phyloP scores from a whole-genome alignment of 2,113 vertebrate genomes.

The Podiceps cristatus region DNA sequence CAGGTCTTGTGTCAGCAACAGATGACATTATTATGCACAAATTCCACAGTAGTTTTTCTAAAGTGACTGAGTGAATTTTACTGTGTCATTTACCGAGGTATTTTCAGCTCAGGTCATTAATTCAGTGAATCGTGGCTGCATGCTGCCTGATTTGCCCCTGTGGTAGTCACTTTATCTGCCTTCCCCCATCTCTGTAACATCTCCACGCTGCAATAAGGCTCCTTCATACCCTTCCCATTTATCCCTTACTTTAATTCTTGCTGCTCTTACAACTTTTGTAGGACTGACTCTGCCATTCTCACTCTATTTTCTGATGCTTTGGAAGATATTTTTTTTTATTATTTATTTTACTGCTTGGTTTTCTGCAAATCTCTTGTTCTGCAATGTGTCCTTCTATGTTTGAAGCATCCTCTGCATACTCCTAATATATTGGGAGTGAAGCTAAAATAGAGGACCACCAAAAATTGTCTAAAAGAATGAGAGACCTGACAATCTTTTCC shows the following conservation, averaged over 20 bases:
- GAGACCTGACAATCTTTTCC: neutral
- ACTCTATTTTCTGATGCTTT: neutral
- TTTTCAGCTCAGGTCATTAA: neutral
- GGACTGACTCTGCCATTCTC: neutral
- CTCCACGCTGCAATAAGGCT: rapidly evolving
- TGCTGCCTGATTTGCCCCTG: rapidly evolving
- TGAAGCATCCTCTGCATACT: neutral
- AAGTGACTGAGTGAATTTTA: neutral
- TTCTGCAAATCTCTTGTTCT: neutral
- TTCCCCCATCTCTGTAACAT: neutral
- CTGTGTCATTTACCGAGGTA: neutral
- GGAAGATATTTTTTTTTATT: neutral
- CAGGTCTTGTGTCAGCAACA: neutral
- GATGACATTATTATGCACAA: neutral
- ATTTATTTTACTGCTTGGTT: neutral
- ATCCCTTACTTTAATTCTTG: neutral
- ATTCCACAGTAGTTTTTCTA: neutral
- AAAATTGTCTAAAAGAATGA: neutral
- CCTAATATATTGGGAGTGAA: neutral
- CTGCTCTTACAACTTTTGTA: neutral
- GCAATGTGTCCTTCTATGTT: neutral
- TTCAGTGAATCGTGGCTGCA: neutral
- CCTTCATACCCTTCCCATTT: neutral
- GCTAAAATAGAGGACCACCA: neutral
- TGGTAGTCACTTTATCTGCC: neutral